Evolutionary conservation across 2,888 invertebrate genomes (phyloP).

Genomic region (Yponomeuta malinellus): DNA sequence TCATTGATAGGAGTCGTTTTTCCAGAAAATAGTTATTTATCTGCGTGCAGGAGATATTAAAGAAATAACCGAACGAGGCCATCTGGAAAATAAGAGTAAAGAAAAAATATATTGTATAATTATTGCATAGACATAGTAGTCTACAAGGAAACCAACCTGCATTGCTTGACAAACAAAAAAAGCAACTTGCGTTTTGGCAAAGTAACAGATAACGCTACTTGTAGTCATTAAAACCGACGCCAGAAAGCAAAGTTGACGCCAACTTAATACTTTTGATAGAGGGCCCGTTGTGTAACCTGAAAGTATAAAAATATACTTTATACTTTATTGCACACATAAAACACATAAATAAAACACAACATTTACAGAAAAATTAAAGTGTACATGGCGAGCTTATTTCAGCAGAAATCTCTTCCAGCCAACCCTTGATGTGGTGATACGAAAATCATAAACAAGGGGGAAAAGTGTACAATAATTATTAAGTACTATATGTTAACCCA

Average conservation of each 20-base stretch:
- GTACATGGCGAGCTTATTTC: too few species aligned
- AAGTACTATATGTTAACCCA: too few species aligned
- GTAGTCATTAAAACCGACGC: constrained; percentile 30
- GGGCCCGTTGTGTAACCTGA: constrained; percentile 44
- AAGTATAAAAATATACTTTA: constrained; percentile 20
- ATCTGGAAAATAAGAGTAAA: constrained; percentile 30
- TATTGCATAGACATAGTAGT: too few species aligned
- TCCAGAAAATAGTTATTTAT: constrained; percentile 47
- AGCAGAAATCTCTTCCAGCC: too few species aligned
- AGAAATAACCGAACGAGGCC: constrained; percentile 36
- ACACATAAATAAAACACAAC: too few species aligned
- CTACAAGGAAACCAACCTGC: not conserved
- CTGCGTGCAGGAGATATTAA: constrained; percentile 36
- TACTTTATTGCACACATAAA: too few species aligned
- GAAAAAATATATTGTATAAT: too few species aligned
- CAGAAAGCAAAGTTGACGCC: constrained; percentile 34
- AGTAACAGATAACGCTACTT: constrained; percentile 36
- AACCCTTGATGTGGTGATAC: too few species aligned
- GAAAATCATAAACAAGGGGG: too few species aligned
- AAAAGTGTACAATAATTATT: too few species aligned
- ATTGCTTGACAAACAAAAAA: constrained; percentile 40
- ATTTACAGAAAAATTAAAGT: too few species aligned
- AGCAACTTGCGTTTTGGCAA: constrained; percentile 31
- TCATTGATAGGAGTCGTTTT: constrained; percentile 40
- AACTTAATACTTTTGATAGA: constrained; percentile 37